Percentiles rank a stretch among this genome's conserved stretches.
Evolutionary conservation across 2,888 invertebrate genomes (phyloP).

Genomic region (Macrophya annulata): DNA sequence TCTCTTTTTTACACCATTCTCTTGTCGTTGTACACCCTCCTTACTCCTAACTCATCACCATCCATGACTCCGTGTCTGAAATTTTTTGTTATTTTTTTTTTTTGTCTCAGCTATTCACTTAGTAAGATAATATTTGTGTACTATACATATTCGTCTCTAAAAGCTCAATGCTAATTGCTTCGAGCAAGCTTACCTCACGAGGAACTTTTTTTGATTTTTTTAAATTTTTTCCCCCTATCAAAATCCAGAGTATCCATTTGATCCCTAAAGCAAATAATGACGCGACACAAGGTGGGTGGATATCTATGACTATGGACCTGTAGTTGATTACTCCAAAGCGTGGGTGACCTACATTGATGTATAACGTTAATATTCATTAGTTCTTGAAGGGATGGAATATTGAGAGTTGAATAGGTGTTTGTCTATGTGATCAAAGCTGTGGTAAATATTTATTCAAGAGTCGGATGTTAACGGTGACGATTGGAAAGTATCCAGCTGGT

Average conservation of each 20-base stretch:
- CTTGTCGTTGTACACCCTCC: not conserved
- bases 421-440: not conserved
- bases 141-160: not conserved
- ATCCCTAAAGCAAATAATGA: not conserved
- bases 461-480: not conserved
- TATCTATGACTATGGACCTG: conserved; percentile 11
- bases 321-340: not conserved
- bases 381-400: not conserved
- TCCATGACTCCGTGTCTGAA: conserved; percentile 10
- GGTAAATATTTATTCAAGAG: not conserved
- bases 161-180: not conserved
- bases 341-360: not conserved
- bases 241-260: not conserved
- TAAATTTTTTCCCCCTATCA: too few relatives aligned
- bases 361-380: conserved; percentile 21
- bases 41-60: not conserved
- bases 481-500: not conserved
- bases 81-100: conserved; percentile 24
- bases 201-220: not conserved
- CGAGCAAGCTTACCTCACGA: not conserved
- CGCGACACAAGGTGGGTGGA: not conserved
- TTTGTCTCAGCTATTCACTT: conserved; percentile 31
- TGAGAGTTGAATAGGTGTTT: not conserved
- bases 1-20: not conserved
- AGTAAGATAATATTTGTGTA: not conserved